A percentile compares a stretch with the other conserved stretches of the same genome.
Evolutionary conservation across 2,888 invertebrate species (phyloP).

Genomic region (Drosophila stalkeri): DNA sequence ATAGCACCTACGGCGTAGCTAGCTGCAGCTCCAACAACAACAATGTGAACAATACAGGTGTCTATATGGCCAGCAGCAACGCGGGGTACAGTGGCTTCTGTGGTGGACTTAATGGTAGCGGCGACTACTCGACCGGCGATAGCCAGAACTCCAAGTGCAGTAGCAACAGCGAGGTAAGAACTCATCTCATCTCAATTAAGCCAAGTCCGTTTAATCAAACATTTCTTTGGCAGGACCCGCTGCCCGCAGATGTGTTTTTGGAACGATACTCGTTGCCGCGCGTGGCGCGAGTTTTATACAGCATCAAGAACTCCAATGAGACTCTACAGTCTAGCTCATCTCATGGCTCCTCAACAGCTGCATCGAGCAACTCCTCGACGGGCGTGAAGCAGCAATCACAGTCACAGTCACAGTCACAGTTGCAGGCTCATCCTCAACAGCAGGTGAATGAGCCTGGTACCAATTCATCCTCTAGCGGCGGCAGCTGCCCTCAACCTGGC

Average conservation of each 20-base stretch:
- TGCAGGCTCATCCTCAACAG: constrained; percentile 12
- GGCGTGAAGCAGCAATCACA: constrained; percentile 48
- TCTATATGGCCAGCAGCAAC: constrained; percentile 6
- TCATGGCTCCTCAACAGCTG: constrained; percentile 84
- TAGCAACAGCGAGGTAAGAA: constrained; percentile 82
- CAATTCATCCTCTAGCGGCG: constrained; percentile 37
- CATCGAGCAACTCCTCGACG: constrained; percentile 80
- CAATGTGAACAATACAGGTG: constrained; percentile 8
- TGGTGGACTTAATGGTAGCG: constrained; percentile 73
- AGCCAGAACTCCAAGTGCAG: constrained; percentile 85
- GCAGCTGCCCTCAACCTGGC: constrained; percentile 41
- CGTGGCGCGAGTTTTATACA: constrained; percentile 83
- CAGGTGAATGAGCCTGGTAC: constrained; percentile 37
- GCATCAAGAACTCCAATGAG: constrained; percentile 83
- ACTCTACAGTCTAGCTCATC: constrained; percentile 85
- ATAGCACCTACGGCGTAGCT: constrained; percentile 77
- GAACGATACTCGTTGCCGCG: constrained; percentile 84
- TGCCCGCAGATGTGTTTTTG: constrained; percentile 84
- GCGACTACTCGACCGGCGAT: constrained; percentile 85
- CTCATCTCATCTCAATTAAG: not conserved
- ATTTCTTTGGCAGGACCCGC: constrained; percentile 70
- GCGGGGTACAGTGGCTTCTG: constrained; percentile 59
- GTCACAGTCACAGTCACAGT: constrained; percentile 24
- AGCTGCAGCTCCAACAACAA: constrained; percentile 1
- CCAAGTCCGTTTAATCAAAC: not conserved